Evolutionary conservation across 2,797 vertebrate genomes (phyloP).

Genomic region (Oreochromis grahami): DNA sequence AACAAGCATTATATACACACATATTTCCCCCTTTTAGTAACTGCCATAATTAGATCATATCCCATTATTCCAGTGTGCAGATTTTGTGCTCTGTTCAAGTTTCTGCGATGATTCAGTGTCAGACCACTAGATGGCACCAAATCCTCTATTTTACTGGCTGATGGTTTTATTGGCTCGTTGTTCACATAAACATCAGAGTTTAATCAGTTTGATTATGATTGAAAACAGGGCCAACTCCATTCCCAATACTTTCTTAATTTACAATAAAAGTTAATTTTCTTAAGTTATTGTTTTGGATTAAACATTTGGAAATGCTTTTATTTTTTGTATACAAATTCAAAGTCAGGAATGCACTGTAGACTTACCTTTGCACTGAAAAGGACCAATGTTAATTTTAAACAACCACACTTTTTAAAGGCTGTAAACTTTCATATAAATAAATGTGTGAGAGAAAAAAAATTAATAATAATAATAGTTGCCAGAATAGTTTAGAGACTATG

Average conservation of each 20-base stretch:
- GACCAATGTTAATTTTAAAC: neutral
- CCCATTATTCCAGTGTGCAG: neutral
- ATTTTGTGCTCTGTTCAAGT: neutral
- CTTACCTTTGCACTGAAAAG: neutral
- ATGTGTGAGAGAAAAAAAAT: neutral
- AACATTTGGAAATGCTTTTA: neutral
- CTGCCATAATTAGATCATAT: neutral
- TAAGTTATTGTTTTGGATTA: neutral
- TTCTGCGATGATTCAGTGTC: neutral
- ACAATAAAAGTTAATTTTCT: neutral
- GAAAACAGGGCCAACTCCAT: neutral
- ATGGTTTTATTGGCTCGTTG: neutral
- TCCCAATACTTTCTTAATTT: neutral
- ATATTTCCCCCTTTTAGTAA: neutral
- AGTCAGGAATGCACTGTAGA: neutral
- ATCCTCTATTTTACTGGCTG: neutral
- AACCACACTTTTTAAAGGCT: neutral
- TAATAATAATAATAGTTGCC: neutral
- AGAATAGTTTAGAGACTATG: neutral
- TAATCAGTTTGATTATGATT: neutral
- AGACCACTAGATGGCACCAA: conserved; percentile 49
- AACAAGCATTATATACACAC: neutral
- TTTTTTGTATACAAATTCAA: neutral
- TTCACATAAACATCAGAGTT: neutral
- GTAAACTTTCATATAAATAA: neutral